A percentile compares a stretch with the other conserved stretches of the same genome.
Conservation (phyloP, 2,113 vertebrate genomes). For the Odontophorus gujanensis region DNA sequence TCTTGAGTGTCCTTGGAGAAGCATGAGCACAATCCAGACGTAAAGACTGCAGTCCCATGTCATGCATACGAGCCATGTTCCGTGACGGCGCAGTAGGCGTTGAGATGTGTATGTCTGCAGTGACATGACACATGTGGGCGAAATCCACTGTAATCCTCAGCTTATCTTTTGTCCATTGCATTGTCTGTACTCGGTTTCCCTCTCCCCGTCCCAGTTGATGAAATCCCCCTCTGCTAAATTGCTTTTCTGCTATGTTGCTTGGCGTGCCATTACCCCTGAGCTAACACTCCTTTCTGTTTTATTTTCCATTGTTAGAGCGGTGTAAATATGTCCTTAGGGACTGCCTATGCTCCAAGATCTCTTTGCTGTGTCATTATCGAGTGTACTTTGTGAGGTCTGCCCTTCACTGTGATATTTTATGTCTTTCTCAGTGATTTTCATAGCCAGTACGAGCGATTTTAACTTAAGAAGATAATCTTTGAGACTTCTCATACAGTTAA, state of each 20-base stretch:
- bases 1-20: background rate
- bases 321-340: background rate
- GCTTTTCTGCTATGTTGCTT: constrained; percentile 48
- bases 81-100: rapidly evolving
- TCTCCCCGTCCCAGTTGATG: background rate
- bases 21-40: background rate
- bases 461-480: constrained; percentile 1
- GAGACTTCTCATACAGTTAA: background rate
- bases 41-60: background rate
- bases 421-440: constrained; percentile 10
- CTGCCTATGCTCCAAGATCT: background rate
- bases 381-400: background rate
- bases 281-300: background rate
- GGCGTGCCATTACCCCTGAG: background rate
- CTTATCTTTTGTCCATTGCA: background rate
- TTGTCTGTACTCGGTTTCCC: background rate
- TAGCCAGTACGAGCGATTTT: constrained; percentile 4
- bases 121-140: background rate
- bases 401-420: background rate
- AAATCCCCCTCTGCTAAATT: background rate
- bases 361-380: background rate
- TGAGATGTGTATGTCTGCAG: background rate
- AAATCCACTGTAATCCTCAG: background rate
- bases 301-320: background rate
- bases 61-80: background rate